Evolutionary conservation across 2,113 vertebrate genomes (phyloP), one percentile per base, ranked within the genome.

Genomic region (Ciconia stormi): DNA sequence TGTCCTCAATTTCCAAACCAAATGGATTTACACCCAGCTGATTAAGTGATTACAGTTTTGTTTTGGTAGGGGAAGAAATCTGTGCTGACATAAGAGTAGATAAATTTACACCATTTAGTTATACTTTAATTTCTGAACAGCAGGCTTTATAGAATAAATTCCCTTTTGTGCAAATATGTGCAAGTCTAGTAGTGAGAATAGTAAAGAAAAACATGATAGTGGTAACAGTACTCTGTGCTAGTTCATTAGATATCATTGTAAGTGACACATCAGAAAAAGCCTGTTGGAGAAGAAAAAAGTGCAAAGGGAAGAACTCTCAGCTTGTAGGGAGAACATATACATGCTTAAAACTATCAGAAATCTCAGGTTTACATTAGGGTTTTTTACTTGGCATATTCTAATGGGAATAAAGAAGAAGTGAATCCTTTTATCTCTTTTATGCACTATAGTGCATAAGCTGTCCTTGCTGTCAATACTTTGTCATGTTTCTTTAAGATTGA

Each of bases 381-480:
- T 77, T 90, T 91, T 86, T 82, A 50, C 11, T 71, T 95, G 40
- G 13, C 4, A 4, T 94, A 3, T 86, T 94, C 72, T 87, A 55
- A 79, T 84, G 65, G 42, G 30, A 94, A 38, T 55, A 27, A 61
- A 89, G 62, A 44, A 83, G 40, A 65, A 82, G 27, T 30, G 50
- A 71, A 53, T 93, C 40, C 25, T 95, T 94, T 95, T 72, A 46
- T 87, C 58, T 95, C 82, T 82, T 38, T 52, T 77, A 86, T 34
- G 19, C 40, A 90, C 19, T 55, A 2, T 85, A 61, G 44, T 49
- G 23, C 58, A 50, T 62, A 93, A 32, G 25, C 26, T 65, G 25
- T 87, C 63, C 52, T 72, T 92, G 29, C 61, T 94, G 69, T 47
- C 69, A 84, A 40, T 63, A 34, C 38, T 89, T 97, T 90, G 56